Conservation (phyloP, 2,113 vertebrate species). For the Elachura formosa region DNA sequence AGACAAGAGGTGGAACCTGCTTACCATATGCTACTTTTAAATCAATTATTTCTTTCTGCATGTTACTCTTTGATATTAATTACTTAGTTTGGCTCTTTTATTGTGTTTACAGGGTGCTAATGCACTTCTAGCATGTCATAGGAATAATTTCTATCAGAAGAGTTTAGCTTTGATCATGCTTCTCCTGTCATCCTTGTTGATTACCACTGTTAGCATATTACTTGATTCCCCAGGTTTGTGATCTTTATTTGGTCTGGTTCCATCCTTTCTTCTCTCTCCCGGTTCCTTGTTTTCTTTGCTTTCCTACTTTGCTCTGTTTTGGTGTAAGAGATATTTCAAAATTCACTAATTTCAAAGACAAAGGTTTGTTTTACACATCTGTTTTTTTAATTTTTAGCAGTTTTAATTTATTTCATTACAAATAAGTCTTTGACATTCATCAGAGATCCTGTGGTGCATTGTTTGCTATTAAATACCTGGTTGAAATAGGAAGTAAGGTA, state of each 20-base stretch:
- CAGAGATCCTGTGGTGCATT: neutral
- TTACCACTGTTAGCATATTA: slow-evolving; percentile 45
- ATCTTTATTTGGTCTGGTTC: neutral
- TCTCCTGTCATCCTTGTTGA: slow-evolving; percentile 46
- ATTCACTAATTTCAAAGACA: slow-evolving; percentile 35
- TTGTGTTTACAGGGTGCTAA: slow-evolving; percentile 39
- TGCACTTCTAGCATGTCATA: slow-evolving; percentile 28
- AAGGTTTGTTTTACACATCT: neutral
- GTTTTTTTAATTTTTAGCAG: neutral
- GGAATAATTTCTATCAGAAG: slow-evolving; percentile 11
- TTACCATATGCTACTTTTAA: slow-evolving; percentile 33
- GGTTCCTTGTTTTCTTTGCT: slow-evolving; percentile 28
- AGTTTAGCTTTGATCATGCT: slow-evolving; percentile 26
- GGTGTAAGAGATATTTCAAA: neutral
- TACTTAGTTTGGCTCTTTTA: slow-evolving; percentile 32
- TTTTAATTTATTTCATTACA: neutral
- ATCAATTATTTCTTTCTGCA: slow-evolving; percentile 12
- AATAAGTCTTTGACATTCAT: neutral
- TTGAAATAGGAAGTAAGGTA: neutral
- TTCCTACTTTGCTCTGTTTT: slow-evolving; percentile 19
- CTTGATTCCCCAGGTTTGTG: slow-evolving; percentile 28
- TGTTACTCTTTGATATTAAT: neutral
- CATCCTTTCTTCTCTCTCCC: slow-evolving; percentile 7
- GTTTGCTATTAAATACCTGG: neutral
- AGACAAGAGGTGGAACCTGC: neutral